phyloP scores from a whole-genome alignment of 2,113 vertebrate species.

The Pampusana beccarii region DNA sequence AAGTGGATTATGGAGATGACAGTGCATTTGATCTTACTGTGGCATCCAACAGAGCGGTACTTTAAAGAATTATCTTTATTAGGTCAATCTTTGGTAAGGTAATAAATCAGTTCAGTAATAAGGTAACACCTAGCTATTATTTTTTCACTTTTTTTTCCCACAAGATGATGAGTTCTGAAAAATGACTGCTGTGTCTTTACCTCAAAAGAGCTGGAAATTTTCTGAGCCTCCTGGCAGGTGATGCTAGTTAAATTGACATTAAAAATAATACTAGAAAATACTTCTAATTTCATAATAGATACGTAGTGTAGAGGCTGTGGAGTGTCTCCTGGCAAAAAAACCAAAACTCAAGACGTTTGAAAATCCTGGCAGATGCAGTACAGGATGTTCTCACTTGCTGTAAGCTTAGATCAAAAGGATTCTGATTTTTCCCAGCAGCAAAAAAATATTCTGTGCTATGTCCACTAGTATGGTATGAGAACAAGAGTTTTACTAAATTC shows the following conservation, averaged over 20 bases:
- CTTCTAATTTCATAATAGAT: constrained; percentile 1
- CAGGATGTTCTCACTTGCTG: background rate
- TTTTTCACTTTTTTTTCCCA: background rate
- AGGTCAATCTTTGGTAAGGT: background rate
- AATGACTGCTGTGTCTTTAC: background rate
- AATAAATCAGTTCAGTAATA: background rate
- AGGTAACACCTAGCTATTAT: background rate
- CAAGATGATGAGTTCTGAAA: background rate
- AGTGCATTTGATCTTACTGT: background rate
- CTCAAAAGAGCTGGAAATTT: background rate
- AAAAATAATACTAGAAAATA: background rate
- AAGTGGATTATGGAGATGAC: background rate
- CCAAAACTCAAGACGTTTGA: background rate
- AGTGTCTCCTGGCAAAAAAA: background rate
- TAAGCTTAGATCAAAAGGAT: background rate
- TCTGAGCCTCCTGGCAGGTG: background rate
- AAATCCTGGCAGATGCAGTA: background rate
- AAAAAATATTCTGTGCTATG: background rate
- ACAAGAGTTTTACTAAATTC: background rate
- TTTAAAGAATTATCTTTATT: background rate
- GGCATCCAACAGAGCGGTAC: background rate
- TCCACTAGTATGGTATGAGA: background rate
- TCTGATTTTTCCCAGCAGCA: background rate
- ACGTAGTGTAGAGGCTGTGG: background rate
- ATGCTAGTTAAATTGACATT: background rate